These are phyloP conservation scores for Arrhamphus sclerolepis DNA, from an alignment of 2,797 vertebrate species.

Conservation along the genomic window DNA sequence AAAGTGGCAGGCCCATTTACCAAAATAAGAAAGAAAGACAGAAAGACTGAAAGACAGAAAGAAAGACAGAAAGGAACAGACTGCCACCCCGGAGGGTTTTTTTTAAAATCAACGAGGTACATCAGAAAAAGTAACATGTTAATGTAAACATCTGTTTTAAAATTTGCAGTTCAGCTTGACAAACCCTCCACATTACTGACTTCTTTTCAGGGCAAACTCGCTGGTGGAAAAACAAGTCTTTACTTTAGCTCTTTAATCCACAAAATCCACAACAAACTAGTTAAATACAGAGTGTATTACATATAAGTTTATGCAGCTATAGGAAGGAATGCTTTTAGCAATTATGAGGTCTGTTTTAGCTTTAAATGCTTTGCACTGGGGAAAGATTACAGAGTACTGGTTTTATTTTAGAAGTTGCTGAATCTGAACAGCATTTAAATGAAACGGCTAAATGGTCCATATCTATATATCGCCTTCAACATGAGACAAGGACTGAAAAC, in stretches of 20 bases:
- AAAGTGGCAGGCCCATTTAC: not conserved
- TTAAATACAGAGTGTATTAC: conserved; percentile 22
- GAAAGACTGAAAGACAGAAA: not conserved
- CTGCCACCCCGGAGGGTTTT: too few relatives aligned
- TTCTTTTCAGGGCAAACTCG: conserved; percentile 9
- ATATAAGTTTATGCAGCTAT: conserved; percentile 2
- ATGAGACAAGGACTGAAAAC: too few relatives aligned
- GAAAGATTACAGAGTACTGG: not conserved
- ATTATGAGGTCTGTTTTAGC: conserved; percentile 28
- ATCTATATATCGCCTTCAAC: too few relatives aligned
- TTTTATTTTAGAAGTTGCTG: not conserved
- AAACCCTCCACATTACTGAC: conserved; percentile 3
- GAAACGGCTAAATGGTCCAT: not conserved
- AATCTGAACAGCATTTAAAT: conserved; percentile 8
- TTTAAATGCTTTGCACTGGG: conserved; percentile 13
- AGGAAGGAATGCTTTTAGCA: conserved; percentile 13
- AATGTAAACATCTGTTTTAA: conserved; percentile 8
- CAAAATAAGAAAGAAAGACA: not conserved
- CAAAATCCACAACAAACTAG: not conserved
- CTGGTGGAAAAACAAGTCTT: conserved; percentile 18
- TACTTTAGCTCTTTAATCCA: conserved; percentile 27
- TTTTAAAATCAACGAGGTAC: too few relatives aligned
- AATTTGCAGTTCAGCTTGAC: conserved; percentile 10
- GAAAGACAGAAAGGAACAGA: too few relatives aligned
- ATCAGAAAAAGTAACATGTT: conserved; percentile 24